These are phyloP conservation scores for Liparis tanakae DNA, from an alignment of 2,797 vertebrate species.

Conservation along the genomic window DNA sequence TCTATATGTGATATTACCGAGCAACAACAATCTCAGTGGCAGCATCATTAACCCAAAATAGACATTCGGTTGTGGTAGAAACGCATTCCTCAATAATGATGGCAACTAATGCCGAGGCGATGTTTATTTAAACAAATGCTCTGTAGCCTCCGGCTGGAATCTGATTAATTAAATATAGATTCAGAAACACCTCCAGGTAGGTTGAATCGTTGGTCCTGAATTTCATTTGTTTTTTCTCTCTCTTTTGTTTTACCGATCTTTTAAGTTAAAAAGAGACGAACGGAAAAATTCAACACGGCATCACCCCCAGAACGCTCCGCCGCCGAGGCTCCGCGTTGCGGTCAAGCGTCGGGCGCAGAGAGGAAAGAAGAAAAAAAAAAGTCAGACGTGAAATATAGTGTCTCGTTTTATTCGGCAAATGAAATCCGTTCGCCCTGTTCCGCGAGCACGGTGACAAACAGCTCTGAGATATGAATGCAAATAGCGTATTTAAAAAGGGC, in stretches of 20 bases:
- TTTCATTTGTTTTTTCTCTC: neutral
- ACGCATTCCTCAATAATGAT: constrained; percentile 54
- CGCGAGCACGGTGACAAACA: constrained; percentile 66
- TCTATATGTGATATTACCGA: constrained; percentile 42
- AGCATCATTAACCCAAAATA: constrained; percentile 61
- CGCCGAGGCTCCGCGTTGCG: neutral
- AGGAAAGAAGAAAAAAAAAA: neutral
- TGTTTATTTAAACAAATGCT: constrained; percentile 50
- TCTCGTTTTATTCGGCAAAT: constrained; percentile 59
- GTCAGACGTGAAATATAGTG: constrained; percentile 47
- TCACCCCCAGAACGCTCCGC: neutral
- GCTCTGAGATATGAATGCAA: constrained; percentile 65
- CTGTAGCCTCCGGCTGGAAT: constrained; percentile 26
- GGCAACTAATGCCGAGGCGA: constrained; percentile 29
- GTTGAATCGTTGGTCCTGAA: neutral
- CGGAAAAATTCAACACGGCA: neutral
- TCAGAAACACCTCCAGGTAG: constrained; percentile 26
- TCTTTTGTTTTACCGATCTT: neutral
- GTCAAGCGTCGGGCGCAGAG: constrained; percentile 33
- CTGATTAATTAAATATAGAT: constrained; percentile 41
- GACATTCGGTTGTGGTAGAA: constrained; percentile 36
- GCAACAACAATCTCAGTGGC: constrained; percentile 32
- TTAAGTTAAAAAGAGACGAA: neutral
- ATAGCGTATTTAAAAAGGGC: constrained; percentile 76
- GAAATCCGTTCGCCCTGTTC: constrained; percentile 56